Conservation (phyloP, 2,888 invertebrate genomes). For the Deladenus siricidicola region DNA sequence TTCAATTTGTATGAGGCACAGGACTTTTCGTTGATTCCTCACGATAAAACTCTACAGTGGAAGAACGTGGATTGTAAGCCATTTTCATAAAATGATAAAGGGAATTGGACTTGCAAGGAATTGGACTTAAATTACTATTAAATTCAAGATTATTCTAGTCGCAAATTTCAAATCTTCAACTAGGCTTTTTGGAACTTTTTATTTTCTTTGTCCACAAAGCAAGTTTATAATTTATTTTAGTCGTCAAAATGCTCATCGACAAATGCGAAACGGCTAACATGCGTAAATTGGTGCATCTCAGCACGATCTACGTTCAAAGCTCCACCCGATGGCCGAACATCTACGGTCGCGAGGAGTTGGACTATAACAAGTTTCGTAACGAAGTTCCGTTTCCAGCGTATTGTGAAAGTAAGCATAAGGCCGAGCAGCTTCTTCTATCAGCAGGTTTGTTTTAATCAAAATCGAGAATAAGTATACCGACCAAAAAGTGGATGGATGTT, state of each 20-base stretch:
- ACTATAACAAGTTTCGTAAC: slow-evolving; percentile 18
- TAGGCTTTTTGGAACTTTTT: background rate
- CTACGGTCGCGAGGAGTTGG: slow-evolving; percentile 31
- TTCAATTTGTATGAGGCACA: slow-evolving; percentile 40
- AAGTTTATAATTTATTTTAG: slow-evolving; percentile 20
- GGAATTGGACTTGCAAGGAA: no score
- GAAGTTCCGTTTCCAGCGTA: slow-evolving; percentile 32
- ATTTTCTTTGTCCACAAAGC: background rate
- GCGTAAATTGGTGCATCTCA: slow-evolving; percentile 33
- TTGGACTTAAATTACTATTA: no score
- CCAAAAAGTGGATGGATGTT: no score
- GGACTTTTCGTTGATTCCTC: slow-evolving; percentile 37
- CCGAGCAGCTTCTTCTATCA: slow-evolving; percentile 30
- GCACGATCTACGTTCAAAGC: slow-evolving; percentile 38
- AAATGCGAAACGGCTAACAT: slow-evolving; percentile 16
- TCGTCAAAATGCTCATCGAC: slow-evolving; percentile 21
- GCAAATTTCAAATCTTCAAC: no score
- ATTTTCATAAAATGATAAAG: no score
- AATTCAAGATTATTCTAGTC: no score
- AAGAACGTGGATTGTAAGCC: slow-evolving; percentile 41
- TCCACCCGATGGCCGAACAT: slow-evolving; percentile 45
- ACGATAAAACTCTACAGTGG: slow-evolving; percentile 20
- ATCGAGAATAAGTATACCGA: no score
- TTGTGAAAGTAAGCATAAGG: slow-evolving; percentile 35
- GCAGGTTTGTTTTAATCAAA: background rate